These are phyloP conservation scores for Champsocephalus gunnari DNA, from an alignment of 2,797 vertebrate species.

Conservation along the genomic window DNA sequence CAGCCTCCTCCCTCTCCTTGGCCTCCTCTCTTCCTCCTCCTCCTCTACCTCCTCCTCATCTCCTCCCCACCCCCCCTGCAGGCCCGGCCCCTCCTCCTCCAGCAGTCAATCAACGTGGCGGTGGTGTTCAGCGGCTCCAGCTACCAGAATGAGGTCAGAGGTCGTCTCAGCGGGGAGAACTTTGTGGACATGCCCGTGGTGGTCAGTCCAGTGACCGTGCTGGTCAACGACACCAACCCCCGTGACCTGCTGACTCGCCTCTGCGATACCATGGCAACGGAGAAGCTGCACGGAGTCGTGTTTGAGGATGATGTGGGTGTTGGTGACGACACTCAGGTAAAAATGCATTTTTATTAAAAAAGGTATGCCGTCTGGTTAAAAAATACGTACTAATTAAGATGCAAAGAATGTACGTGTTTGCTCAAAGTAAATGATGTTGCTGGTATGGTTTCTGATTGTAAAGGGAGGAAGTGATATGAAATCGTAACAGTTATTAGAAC, in stretches of 20 bases:
- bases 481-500: constrained; percentile 1
- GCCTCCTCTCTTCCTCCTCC: constrained; percentile 74
- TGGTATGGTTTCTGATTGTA: constrained; percentile 12
- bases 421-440: constrained; percentile 46
- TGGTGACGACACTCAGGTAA: constrained; percentile 89
- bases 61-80: constrained; percentile 57
- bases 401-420: constrained; percentile 13
- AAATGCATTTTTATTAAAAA: constrained; percentile 21
- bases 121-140: constrained; percentile 94
- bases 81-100: constrained; percentile 82
- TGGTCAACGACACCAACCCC: constrained; percentile 96
- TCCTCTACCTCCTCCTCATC: constrained; percentile 73
- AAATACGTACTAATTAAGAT: constrained; percentile 38
- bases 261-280: constrained; percentile 89
- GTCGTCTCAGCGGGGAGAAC: constrained; percentile 92
- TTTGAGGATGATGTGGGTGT: constrained; percentile 96
- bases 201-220: constrained; percentile 92
- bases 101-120: constrained; percentile 92
- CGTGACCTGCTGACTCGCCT: constrained; percentile 93
- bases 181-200: constrained; percentile 94
- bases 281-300: constrained; percentile 92
- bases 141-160: constrained; percentile 89
- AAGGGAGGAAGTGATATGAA: constrained; percentile 20
- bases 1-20: constrained; percentile 72
- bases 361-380: constrained; percentile 24